Base-by-base conservation (phyloP, 2,888 invertebrate genomes). In the Himalopsyche kuldschensis region DNA sequence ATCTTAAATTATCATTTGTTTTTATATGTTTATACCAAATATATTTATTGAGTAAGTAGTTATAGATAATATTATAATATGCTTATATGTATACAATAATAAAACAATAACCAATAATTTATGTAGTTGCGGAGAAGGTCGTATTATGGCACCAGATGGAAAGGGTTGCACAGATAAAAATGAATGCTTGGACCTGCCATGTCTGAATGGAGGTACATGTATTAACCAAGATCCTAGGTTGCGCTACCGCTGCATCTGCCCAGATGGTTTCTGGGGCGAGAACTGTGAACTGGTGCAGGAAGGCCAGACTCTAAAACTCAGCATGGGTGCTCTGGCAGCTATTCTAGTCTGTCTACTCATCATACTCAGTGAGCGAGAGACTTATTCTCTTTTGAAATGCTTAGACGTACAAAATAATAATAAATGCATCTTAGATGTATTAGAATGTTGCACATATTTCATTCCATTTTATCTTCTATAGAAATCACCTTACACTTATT, bases 301-400 rank as follows among this genome's bases (percentile, higher is more conserved):
- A 90, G 98, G 97, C 88, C 97, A 97, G 92, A 97, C 97, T 87
- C 94, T 99, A 88, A 97, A 98, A 89, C 94, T 99, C 89, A 97
- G 98, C 92, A 97, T 97, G 95, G 98, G 98, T 87, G 99, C 99
- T 86, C 93, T 99, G 88, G 97, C 98, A 86, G 98, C 98, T 89
- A 99, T 99, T 90, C 94, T 99, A 90, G 97, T 99, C 92, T 99
- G 98, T 92, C 95, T 99, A 89, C 95, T 98, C 91, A 97, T 98
- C 90, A 97, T 99, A 89, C 95, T 99, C 91, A 96, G 99, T 99
- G 95, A 97, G 97, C 95, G 24, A 69, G 69, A 30, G 69, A 69
- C 69, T 69, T 69, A 69, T 69, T 69, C 69, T 69, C 69, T 69
- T 63, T 69, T 27, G 27, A 20, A 15, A 69, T 15, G 27, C 69